phyloP scores from a whole-genome alignment of 2,888 invertebrate species.

The Cremastobaeus sp. region DNA sequence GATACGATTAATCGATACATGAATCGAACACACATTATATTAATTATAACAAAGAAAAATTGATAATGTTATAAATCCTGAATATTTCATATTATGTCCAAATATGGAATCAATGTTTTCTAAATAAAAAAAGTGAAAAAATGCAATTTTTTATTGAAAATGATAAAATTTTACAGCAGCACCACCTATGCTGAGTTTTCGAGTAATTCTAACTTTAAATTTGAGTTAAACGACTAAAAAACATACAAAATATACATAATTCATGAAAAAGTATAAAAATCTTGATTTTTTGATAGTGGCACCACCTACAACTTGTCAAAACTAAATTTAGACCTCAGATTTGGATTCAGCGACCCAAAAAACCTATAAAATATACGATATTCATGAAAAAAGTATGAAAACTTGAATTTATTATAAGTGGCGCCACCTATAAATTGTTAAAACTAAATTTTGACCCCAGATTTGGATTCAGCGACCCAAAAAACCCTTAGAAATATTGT shows the following conservation, averaged over 20 bases:
- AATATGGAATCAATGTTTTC: neutral
- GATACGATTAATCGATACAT: too few species aligned
- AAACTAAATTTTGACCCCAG: neutral
- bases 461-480: slow-evolving; percentile 1
- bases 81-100: neutral
- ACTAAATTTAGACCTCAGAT: neutral
- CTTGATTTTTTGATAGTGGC: neutral
- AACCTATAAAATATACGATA: neutral
- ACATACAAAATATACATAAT: neutral
- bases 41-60: neutral
- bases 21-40: neutral
- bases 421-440: slow-evolving; percentile 3
- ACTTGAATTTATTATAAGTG: neutral
- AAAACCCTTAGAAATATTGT: neutral
- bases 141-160: neutral
- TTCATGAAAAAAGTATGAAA: neutral
- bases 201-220: neutral
- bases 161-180: neutral
- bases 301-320: neutral
- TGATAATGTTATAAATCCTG: neutral
- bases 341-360: neutral
- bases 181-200: neutral
- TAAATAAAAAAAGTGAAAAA: neutral
- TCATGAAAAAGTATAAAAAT: too few species aligned
- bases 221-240: neutral